These are phyloP conservation scores for Drosophila neotestacea DNA, from an alignment of 2,888 invertebrate genomes.

Conservation along the genomic window DNA sequence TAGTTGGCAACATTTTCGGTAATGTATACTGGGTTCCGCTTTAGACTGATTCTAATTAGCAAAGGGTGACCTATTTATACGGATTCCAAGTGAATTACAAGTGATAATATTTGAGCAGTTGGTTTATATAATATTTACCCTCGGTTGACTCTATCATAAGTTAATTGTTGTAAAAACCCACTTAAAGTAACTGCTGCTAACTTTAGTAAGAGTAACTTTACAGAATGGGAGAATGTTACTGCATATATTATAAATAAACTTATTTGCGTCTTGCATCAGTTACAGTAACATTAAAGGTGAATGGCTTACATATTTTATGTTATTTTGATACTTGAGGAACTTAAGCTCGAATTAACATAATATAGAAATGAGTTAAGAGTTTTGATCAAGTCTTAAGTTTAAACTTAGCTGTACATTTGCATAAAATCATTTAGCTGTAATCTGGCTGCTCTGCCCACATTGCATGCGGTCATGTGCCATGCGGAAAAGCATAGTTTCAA, in stretches of 20 bases:
- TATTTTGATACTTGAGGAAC: neutral
- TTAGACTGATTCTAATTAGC: slow-evolving; percentile 7
- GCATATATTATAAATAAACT: too few relatives aligned
- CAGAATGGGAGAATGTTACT: neutral
- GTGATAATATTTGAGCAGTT: slow-evolving; percentile 17
- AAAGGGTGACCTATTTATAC: slow-evolving; percentile 9
- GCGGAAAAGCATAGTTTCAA: slow-evolving; percentile 12
- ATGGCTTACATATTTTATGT: too few relatives aligned
- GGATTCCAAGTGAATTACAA: neutral
- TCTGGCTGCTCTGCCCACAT: slow-evolving; percentile 13
- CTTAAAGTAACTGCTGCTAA: neutral
- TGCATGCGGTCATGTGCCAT: slow-evolving; percentile 20
- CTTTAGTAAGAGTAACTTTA: neutral
- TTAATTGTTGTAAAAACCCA: too few relatives aligned
- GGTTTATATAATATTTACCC: neutral
- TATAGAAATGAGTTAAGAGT: neutral
- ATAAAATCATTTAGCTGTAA: slow-evolving; percentile 9
- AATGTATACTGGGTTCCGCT: neutral
- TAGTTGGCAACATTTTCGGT: slow-evolving; percentile 28
- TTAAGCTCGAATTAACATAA: neutral
- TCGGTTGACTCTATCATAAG: too few relatives aligned
- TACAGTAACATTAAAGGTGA: neutral
- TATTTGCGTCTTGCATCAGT: neutral
- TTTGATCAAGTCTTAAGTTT: neutral
- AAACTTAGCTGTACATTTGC: slow-evolving; percentile 3